Base-by-base conservation (phyloP, 37 sponge, comb jelly and placozoan species). In the Chondrosia reniformis region DNA sequence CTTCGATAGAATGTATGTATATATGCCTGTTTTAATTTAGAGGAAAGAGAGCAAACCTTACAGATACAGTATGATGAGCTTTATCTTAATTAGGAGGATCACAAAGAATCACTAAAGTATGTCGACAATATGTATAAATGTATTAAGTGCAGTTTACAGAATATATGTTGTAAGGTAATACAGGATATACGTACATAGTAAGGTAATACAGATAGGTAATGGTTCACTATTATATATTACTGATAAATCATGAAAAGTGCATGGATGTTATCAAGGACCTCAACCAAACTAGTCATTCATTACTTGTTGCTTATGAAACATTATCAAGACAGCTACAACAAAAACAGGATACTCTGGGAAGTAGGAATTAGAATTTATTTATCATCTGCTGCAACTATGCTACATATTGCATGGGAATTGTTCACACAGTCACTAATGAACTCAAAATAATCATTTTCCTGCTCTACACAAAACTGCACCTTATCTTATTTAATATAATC, bases 261-360 rank as follows among this genome's bases (percentile, higher is more conserved):
- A 79, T 94, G 75, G 76, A 74, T 37, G 89, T 94, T 63, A 87
- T 94, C 55, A 79, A 84, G 40, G 88, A 89, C 49, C 85, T 94
- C 5, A 63, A 87, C 13, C 73, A 55, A 73, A 87, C 89, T 4
- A 94, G 89, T 72, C 84, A 82, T 28, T 87, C 94, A 6, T 67
- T 94, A 1, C 90, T 94, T 33, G 87, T 87, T 28, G 94, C 94
- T 10, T 94, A 88, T 73, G 94, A 94, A 57, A 94, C 84, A 61
- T 84, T 88, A 52, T 89, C 86, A 77, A 86, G 84, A 39, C 79
- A 86, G 67, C 94, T n/a, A n/a, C n/a, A n/a, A n/a, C n/a, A n/a
- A n/a, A n/a, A n/a, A n/a, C n/a, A n/a, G n/a, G n/a, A n/a, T n/a
- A n/a, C n/a, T n/a, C n/a, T n/a, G n/a, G n/a, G n/a, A n/a, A n/a